phyloP scores from a whole-genome alignment of 2,797 vertebrate genomes.

The Peromyscus eremicus region DNA sequence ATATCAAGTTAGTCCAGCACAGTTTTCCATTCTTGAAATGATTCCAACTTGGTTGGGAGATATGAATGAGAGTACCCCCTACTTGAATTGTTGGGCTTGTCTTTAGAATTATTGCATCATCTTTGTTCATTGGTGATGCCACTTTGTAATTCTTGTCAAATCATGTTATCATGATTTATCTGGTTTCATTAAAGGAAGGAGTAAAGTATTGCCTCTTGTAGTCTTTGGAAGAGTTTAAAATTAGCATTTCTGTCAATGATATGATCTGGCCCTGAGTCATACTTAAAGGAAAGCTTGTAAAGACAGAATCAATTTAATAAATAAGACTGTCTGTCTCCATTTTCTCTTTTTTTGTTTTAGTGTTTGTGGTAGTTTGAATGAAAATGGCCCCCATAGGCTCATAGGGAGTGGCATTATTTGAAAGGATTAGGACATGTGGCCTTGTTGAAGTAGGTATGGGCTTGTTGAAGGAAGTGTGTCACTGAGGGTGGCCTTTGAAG shows the following conservation, averaged over 20 bases:
- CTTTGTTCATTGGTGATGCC: neutral
- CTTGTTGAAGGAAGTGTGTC: neutral
- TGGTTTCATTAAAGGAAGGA: conserved; percentile 27
- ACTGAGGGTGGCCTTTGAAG: neutral
- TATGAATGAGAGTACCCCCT: neutral
- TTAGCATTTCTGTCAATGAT: conserved; percentile 17
- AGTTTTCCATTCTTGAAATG: conserved; percentile 22
- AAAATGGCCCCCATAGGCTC: neutral
- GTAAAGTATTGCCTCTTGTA: neutral
- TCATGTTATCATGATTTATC: conserved; percentile 15
- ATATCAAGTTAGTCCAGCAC: neutral
- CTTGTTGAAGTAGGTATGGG: neutral
- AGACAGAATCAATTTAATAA: conserved; percentile 32
- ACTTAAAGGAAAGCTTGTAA: neutral
- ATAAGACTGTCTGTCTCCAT: neutral
- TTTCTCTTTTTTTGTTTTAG: conserved; percentile 15
- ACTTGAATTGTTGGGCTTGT: neutral
- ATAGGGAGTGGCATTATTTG: neutral
- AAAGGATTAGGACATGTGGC: neutral
- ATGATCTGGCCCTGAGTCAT: neutral
- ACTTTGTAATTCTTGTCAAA: neutral
- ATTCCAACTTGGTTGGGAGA: neutral
- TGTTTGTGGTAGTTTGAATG: neutral
- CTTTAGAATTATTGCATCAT: neutral
- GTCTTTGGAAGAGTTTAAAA: conserved; percentile 13